These are phyloP conservation scores for Trinectes maculatus DNA, from an alignment of 2,113 vertebrate genomes.

Conservation along the genomic window DNA sequence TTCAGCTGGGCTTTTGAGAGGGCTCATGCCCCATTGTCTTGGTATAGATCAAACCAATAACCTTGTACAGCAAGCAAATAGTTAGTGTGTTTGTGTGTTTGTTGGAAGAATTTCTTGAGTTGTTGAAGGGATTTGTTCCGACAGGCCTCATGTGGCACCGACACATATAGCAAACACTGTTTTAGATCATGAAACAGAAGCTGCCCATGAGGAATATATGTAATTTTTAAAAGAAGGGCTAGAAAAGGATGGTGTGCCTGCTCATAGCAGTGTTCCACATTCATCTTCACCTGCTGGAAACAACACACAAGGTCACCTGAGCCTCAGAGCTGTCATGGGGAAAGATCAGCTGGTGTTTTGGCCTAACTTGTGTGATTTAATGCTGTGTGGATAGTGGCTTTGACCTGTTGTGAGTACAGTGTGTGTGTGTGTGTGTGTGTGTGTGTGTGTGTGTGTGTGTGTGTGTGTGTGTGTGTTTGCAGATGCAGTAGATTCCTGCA, in stretches of 20 bases:
- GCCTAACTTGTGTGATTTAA: constrained; percentile 54
- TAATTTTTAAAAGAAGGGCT: neutral
- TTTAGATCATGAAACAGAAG: neutral
- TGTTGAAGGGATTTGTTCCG: neutral
- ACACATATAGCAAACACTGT: neutral
- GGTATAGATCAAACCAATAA: constrained; percentile 6
- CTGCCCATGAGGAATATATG: neutral
- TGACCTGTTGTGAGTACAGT: constrained; percentile 19
- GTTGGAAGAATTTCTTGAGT: neutral
- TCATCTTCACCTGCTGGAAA: constrained; percentile 14
- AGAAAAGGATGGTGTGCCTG: neutral
- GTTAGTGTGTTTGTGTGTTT: neutral
- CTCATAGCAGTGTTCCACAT: constrained; percentile 7
- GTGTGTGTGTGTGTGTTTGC: too few species aligned
- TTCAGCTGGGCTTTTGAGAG: neutral
- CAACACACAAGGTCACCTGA: constrained; percentile 28
- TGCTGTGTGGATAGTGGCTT: constrained; percentile 15
- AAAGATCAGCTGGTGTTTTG: constrained; percentile 42
- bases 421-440: constrained; percentile 8
- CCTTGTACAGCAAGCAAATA: neutral
- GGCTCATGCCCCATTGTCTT: constrained; percentile 10
- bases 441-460: constrained; percentile 6
- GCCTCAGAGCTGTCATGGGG: constrained; percentile 19
- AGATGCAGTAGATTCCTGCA: neutral
- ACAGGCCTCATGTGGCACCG: neutral